These are phyloP conservation scores for Sardina pilchardus DNA, from an alignment of 2,113 vertebrate species.

Conservation along the genomic window DNA sequence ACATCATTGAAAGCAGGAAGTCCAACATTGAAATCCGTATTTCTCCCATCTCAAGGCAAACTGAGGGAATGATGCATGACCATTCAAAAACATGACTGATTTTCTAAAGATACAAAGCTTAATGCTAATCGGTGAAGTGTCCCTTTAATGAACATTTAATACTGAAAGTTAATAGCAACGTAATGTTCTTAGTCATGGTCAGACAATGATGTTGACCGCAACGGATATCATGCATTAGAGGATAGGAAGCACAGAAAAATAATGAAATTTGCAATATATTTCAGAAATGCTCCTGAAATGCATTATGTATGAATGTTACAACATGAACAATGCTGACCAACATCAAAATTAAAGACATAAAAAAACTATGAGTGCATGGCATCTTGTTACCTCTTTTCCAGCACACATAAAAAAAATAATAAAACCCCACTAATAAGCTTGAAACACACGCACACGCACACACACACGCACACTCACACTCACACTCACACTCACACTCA, in stretches of 20 bases:
- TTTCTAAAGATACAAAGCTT: too few species aligned
- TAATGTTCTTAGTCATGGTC: conserved; percentile 22
- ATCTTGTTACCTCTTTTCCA: conserved; percentile 34
- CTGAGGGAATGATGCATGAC: too few species aligned
- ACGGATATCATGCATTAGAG: conserved; percentile 59
- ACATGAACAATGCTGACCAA: conserved; percentile 56
- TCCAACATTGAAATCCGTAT: too few species aligned
- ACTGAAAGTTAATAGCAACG: conserved; percentile 28
- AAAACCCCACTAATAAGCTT: neutral
- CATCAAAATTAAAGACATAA: conserved; percentile 35
- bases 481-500: neutral
- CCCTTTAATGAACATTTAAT: neutral
- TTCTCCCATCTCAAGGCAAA: too few species aligned
- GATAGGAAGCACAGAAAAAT: conserved; percentile 49
- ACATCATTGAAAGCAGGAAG: too few species aligned
- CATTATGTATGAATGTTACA: conserved; percentile 74
- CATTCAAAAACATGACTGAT: too few species aligned
- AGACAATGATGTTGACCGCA: conserved; percentile 39
- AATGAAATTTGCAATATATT: conserved; percentile 53
- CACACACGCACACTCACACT: neutral
- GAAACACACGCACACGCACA: neutral
- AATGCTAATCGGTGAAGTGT: too few species aligned
- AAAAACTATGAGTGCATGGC: conserved; percentile 59
- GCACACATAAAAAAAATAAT: neutral
- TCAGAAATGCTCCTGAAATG: conserved; percentile 68